A percentile compares a stretch with the other conserved stretches of the same genome.
phyloP scores from a whole-genome alignment of 2,113 vertebrate species.

The Pollachius pollachius region DNA sequence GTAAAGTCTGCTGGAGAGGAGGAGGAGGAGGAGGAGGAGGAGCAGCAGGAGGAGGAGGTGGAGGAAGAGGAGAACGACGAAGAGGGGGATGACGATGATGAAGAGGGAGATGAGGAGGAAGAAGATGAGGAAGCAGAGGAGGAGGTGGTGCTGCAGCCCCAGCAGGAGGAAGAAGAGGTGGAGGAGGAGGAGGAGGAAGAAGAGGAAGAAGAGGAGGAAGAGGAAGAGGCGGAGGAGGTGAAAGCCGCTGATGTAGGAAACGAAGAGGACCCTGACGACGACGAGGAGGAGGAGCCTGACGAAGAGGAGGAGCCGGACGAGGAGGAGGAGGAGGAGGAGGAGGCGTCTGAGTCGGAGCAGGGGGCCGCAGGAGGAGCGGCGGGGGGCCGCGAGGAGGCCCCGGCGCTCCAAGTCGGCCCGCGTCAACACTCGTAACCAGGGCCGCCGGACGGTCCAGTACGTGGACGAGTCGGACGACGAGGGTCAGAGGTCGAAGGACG shows the following conservation, averaged over 20 bases:
- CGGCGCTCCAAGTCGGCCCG: constrained; percentile 70
- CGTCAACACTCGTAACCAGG: constrained; percentile 94
- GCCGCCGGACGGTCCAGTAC: constrained; percentile 92
- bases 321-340: constrained; percentile 70
- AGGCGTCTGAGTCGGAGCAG: constrained; percentile 59
- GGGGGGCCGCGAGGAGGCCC: constrained; percentile 56
- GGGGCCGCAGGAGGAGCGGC: constrained; percentile 51
- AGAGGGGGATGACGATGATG: too few relatives aligned
- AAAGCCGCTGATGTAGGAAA: constrained; percentile 62
- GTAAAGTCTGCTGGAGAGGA: too few relatives aligned
- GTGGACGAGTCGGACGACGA: constrained; percentile 94
- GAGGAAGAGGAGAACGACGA: too few relatives aligned
- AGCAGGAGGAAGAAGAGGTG: constrained; percentile 51
- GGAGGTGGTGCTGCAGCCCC: too few relatives aligned
- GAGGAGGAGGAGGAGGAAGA: constrained; percentile 68
- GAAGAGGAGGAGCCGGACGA: constrained; percentile 68
- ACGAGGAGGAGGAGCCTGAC: constrained; percentile 58
- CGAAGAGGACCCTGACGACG: constrained; percentile 59
- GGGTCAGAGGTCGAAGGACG: constrained; percentile 78
- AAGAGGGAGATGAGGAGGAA: too few relatives aligned
- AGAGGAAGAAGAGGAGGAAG: constrained; percentile 65
- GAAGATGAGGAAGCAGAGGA: too few relatives aligned
- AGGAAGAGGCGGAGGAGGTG: constrained; percentile 66
- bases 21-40: too few relatives aligned
- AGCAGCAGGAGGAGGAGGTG: too few relatives aligned